phyloP scores from a whole-genome alignment of 1,140 invertebrate species.

The Scylla paramamosain region DNA sequence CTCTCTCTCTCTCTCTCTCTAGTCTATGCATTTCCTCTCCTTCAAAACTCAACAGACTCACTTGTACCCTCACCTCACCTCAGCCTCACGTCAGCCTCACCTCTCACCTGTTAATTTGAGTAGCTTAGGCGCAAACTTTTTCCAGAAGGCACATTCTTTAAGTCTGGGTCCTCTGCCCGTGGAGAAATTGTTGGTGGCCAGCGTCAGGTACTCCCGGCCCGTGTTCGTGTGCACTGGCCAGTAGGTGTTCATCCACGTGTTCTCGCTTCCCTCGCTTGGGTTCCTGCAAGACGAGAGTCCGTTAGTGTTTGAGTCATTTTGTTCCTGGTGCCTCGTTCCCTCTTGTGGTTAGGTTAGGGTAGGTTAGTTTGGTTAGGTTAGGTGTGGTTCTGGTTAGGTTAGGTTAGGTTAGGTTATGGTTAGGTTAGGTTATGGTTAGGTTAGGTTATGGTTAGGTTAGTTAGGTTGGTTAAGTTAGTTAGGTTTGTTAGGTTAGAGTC shows the following conservation, averaged over 20 bases:
- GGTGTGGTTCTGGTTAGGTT: no score
- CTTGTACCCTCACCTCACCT: not conserved
- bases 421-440: no score
- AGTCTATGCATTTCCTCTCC: no score
- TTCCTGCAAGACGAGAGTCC: slow-evolving; percentile 54
- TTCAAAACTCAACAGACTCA: not conserved
- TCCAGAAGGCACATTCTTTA: slow-evolving; percentile 98
- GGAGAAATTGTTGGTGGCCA: slow-evolving; percentile 89
- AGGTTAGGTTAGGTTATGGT: no score
- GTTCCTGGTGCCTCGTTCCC: no score
- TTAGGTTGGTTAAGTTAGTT: no score
- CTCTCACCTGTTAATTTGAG: slow-evolving; percentile 74
- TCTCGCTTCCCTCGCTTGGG: slow-evolving; percentile 72
- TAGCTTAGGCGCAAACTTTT: slow-evolving; percentile 93
- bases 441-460: no score
- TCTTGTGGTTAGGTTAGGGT: no score
- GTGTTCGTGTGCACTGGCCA: slow-evolving; percentile 93
- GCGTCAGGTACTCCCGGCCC: slow-evolving; percentile 91
- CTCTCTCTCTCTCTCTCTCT: slow-evolving; percentile 36
- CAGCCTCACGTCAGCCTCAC: not conserved
- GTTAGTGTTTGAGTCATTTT: not conserved
- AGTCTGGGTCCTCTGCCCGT: slow-evolving; percentile 91
- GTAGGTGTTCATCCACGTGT: slow-evolving; percentile 80
- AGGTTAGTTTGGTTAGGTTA: no score
- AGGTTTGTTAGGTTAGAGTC: not conserved